These are phyloP conservation scores for Diorhabda carinulata DNA, from an alignment of 1,140 invertebrate genomes.

Conservation along the genomic window DNA sequence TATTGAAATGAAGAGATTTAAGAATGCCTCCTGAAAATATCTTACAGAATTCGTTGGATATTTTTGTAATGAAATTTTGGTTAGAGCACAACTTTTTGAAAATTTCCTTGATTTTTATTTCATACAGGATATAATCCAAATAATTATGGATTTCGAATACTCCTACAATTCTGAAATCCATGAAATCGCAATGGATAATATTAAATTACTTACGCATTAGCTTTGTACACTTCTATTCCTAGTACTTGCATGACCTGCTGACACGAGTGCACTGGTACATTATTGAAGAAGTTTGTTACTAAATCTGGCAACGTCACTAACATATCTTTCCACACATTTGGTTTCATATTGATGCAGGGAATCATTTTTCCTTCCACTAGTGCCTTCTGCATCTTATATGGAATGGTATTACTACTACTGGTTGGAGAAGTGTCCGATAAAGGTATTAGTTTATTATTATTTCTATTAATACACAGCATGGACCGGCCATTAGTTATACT, in stretches of 20 bases:
- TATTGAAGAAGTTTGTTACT: slow-evolving; percentile 73
- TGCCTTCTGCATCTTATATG: slow-evolving; percentile 72
- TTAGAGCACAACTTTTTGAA: no score
- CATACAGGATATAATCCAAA: no score
- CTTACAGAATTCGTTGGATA: no score
- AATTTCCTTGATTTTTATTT: no score
- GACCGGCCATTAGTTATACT: slow-evolving; percentile 50
- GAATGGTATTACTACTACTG: slow-evolving; percentile 58
- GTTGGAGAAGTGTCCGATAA: slow-evolving; percentile 58
- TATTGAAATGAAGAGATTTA: no score
- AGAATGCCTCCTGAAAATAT: no score
- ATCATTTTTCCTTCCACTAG: slow-evolving; percentile 75
- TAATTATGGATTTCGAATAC: no score
- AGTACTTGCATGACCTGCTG: slow-evolving; percentile 75
- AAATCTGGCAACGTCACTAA: slow-evolving; percentile 80
- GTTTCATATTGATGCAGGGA: slow-evolving; percentile 81
- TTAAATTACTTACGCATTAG: slow-evolving; percentile 67
- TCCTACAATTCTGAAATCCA: no score
- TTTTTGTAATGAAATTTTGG: no score
- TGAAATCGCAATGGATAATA: no score
- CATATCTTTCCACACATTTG: slow-evolving; percentile 72
- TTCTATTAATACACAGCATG: slow-evolving; percentile 33
- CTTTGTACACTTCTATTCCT: slow-evolving; percentile 71
- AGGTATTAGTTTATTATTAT: slow-evolving; percentile 52
- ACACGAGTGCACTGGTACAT: slow-evolving; percentile 66